These are phyloP conservation scores for Malurus cyaneus DNA, from an alignment of 2,113 vertebrate genomes.

Conservation along the genomic window DNA sequence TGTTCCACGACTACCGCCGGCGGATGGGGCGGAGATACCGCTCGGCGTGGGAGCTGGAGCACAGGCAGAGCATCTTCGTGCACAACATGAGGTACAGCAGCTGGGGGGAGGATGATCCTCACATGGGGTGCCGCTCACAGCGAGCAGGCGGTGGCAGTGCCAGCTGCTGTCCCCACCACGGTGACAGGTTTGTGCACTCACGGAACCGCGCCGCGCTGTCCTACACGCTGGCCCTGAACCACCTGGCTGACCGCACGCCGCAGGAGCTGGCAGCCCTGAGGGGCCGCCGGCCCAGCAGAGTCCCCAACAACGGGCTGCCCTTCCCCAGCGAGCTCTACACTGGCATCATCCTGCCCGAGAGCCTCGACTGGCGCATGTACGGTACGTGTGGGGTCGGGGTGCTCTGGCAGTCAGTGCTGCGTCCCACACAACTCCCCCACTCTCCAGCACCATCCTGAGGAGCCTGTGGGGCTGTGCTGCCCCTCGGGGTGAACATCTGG, in stretches of 20 bases:
- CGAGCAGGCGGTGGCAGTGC: accelerated
- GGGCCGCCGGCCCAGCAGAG: conserved; percentile 55
- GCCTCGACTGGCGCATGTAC: conserved; percentile 79
- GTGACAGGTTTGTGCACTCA: conserved; percentile 77
- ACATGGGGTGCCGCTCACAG: background rate
- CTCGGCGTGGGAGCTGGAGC: conserved; percentile 71
- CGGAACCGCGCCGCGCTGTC: conserved; percentile 77
- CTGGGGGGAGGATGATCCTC: accelerated
- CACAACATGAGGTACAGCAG: conserved; percentile 76
- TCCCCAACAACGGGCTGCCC: conserved; percentile 67
- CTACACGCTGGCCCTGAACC: conserved; percentile 76
- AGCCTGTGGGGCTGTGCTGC: background rate
- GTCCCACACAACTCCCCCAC: accelerated
- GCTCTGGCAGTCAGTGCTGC: accelerated
- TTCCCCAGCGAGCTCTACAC: conserved; percentile 61
- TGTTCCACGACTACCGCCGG: conserved; percentile 74
- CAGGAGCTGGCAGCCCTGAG: conserved; percentile 70
- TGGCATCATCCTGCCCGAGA: conserved; percentile 71
- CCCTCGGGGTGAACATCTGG: no score
- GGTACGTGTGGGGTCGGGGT: background rate
- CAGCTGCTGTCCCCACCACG: accelerated
- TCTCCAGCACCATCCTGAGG: accelerated
- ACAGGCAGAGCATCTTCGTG: conserved; percentile 76
- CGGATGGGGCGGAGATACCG: conserved; percentile 66
- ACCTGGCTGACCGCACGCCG: conserved; percentile 74